These are phyloP conservation scores for Cynocephalus volans DNA, from an alignment of 2,113 vertebrate genomes.

Conservation along the genomic window DNA sequence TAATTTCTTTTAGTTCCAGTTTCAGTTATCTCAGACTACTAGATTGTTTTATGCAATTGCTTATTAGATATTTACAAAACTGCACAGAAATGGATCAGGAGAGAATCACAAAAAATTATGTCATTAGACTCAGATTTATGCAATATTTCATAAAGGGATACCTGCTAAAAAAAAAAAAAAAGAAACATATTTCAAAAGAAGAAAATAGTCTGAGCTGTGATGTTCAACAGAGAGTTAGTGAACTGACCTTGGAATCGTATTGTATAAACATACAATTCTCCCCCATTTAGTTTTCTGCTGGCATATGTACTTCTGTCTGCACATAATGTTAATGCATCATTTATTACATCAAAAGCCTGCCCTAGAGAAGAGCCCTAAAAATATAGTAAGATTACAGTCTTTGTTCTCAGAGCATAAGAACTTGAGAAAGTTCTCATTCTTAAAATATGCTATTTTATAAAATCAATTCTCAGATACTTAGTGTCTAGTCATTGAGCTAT, in stretches of 20 bases:
- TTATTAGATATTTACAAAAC: constrained; percentile 54
- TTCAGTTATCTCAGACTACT: background rate
- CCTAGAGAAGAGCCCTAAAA: constrained; percentile 76
- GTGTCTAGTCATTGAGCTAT: constrained; percentile 62
- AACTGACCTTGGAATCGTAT: constrained; percentile 74
- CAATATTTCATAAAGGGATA: constrained; percentile 59
- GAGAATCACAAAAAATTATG: constrained; percentile 58
- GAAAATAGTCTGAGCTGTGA: constrained; percentile 38
- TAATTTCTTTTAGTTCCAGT: background rate
- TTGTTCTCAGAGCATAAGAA: constrained; percentile 72
- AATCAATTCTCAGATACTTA: constrained; percentile 58
- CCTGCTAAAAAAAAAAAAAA: constrained; percentile 49
- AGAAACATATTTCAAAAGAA: constrained; percentile 60
- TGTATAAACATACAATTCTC: constrained; percentile 72
- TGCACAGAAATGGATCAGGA: background rate
- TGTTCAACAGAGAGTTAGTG: constrained; percentile 66
- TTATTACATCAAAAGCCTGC: constrained; percentile 82
- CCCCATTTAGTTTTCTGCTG: constrained; percentile 77
- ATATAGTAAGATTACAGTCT: constrained; percentile 60
- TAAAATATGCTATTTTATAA: constrained; percentile 70
- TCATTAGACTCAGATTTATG: constrained; percentile 59
- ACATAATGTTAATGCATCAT: constrained; percentile 82
- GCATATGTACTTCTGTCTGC: constrained; percentile 76
- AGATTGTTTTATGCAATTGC: background rate
- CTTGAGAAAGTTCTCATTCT: constrained; percentile 70